Evolutionary conservation across 2,113 vertebrate species (phyloP).

Genomic region (Actenoides hombroni): DNA sequence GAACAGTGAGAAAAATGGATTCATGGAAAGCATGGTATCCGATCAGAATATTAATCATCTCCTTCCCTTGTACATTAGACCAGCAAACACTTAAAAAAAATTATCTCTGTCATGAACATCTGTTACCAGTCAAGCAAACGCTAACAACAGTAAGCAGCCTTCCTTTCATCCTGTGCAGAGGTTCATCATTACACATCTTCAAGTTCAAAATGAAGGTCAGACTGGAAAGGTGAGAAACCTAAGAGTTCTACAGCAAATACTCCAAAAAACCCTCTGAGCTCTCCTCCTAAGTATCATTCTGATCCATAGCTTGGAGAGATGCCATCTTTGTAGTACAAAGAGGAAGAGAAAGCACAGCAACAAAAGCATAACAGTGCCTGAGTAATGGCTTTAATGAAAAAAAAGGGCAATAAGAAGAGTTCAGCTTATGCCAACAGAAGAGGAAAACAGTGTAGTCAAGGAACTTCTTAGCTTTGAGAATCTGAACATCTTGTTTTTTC

Average conservation of each 20-base stretch:
- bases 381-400: not conserved
- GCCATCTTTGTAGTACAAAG: not conserved
- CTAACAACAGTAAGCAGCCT: slow-evolving; percentile 13
- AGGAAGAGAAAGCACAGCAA: slow-evolving; percentile 17
- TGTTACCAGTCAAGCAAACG: slow-evolving; percentile 38
- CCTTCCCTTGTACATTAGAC: not conserved
- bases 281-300: not conserved
- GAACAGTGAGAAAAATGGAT: slow-evolving; percentile 26
- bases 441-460: not conserved
- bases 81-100: slow-evolving; percentile 14
- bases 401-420: not conserved
- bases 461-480: not conserved
- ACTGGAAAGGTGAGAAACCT: not conserved
- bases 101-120: slow-evolving; percentile 30
- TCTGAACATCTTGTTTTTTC: not conserved
- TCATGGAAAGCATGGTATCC: not conserved
- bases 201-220: slow-evolving; percentile 44
- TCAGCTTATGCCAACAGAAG: not conserved
- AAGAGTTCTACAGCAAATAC: not conserved
- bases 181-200: not conserved
- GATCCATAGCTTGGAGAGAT: not conserved
- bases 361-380: not conserved
- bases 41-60: slow-evolving; percentile 38
- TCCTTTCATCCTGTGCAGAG: slow-evolving; percentile 26
- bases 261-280: not conserved